Evolutionary conservation across 2,113 vertebrate species (phyloP), one percentile per base, ranked within the genome.

Genomic region (Calcarius ornatus): DNA sequence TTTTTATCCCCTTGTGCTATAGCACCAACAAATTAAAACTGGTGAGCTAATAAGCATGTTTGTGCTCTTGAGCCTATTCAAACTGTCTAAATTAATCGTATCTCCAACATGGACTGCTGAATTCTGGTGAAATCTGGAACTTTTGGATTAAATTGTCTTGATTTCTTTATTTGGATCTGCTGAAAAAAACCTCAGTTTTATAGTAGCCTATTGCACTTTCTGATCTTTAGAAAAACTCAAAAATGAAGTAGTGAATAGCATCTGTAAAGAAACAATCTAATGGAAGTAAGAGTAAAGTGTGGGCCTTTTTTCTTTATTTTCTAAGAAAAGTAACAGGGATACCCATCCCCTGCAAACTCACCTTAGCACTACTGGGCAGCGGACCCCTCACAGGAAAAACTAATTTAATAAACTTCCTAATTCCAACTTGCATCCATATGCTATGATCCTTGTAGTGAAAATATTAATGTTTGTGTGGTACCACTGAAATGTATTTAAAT

Each of bases 261-360:
- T 19, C 20, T 15, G n/a, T 20, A 20, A 84, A 76, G 85, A 75
- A 89, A 12, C 3, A 68, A 40, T 35, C 60, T 56, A 40, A 53
- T 3, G 27, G 30, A 61, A 76, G 7, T 20, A 35, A 72, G 45
- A 66, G 48, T 50, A 27, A 27, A 50, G 7, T 21, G 21, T 20
- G 3, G 7, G 15, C 6, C 65, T 80, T 48, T n/a, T 71, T 40
- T 5, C 15, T 33, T 43, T 53, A 45, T 22, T n/a, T 70, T 30
- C 9, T 64, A 59, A 50, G 15, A 61, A 53, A 72, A 61, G 12
- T 47, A 84, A 53, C 10, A 66, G 5, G 6, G 24, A 54, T 66
- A 72, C 7, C 5, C 18, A 10, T 28, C 38, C 57, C 2, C 0
- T 23, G 14, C 11, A 33, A 33, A 3, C 10, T 19, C 7, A 0